A percentile compares a stretch with the other conserved stretches of the same genome.
These are phyloP conservation scores for Phortica magna DNA, from an alignment of 2,888 invertebrate species.

Conservation along the genomic window DNA sequence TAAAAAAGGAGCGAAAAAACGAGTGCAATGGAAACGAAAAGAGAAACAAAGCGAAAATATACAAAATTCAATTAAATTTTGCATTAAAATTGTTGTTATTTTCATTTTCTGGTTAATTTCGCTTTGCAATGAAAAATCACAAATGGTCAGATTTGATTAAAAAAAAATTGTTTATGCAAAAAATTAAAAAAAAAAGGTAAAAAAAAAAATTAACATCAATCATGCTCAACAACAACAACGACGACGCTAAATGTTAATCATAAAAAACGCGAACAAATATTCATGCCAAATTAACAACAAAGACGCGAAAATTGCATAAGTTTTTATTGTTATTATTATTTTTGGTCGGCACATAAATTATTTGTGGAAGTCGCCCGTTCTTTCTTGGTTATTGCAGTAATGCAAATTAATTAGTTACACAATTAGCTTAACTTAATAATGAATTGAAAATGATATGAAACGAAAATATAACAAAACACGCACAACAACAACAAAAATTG, in stretches of 20 bases:
- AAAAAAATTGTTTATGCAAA: constrained; percentile 41
- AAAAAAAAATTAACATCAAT: constrained; percentile 37
- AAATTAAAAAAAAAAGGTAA: constrained; percentile 35
- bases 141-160: constrained; percentile 37
- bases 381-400: neutral
- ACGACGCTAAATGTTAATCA: constrained; percentile 38
- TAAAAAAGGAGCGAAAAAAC: constrained; percentile 43
- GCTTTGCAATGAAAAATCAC: constrained; percentile 1
- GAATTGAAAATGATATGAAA: constrained; percentile 46
- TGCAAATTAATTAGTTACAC: constrained; percentile 20
- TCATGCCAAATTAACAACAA: constrained; percentile 38
- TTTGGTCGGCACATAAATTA: constrained; percentile 10
- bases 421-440: constrained; percentile 25
- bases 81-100: constrained; percentile 46
- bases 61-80: constrained; percentile 43
- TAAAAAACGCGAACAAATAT: neutral
- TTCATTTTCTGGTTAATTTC: neutral
- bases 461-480: constrained; percentile 43
- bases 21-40: neutral
- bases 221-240: constrained; percentile 47
- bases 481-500: constrained; percentile 61
- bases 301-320: constrained; percentile 17
- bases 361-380: constrained; percentile 43
- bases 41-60: constrained; percentile 43
- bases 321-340: neutral